phyloP scores from a whole-genome alignment of 2,113 vertebrate species.

The Hylia prasina region DNA sequence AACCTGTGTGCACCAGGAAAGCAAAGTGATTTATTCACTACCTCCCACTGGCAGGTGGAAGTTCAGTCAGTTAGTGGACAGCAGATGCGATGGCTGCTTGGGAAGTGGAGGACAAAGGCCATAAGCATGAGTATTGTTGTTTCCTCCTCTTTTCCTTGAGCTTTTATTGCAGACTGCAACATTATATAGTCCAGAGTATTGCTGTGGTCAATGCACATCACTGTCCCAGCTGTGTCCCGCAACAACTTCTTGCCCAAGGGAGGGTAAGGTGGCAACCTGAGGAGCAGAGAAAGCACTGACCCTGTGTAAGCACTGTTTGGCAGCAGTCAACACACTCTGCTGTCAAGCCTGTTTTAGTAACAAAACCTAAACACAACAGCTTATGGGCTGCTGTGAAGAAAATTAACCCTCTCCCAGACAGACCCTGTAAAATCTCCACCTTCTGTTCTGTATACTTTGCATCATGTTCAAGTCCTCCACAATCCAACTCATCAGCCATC shows the following conservation, averaged over 20 bases:
- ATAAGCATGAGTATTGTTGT: rapidly evolving
- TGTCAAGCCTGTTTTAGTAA: neutral
- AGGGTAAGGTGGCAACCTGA: neutral
- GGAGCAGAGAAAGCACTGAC: neutral
- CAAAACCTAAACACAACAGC: neutral
- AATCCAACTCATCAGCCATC: neutral
- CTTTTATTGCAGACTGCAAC: neutral
- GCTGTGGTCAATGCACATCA: neutral
- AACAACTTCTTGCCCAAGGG: neutral
- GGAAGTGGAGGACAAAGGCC: neutral
- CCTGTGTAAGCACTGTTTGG: neutral
- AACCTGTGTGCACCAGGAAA: neutral
- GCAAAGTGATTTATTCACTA: neutral
- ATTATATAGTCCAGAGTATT: neutral
- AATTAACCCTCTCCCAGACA: neutral
- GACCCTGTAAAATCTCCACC: neutral
- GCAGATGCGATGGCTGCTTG: neutral
- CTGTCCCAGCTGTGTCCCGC: neutral
- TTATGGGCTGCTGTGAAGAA: neutral
- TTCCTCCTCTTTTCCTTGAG: neutral
- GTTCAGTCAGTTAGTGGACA: neutral
- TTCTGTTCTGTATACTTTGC: neutral
- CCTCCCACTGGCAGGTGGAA: neutral
- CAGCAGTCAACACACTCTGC: neutral
- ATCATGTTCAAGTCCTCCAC: neutral